phyloP scores from a whole-genome alignment of 53 echinoderm and acorn worm genomes.

The Glandiceps talaboti region DNA sequence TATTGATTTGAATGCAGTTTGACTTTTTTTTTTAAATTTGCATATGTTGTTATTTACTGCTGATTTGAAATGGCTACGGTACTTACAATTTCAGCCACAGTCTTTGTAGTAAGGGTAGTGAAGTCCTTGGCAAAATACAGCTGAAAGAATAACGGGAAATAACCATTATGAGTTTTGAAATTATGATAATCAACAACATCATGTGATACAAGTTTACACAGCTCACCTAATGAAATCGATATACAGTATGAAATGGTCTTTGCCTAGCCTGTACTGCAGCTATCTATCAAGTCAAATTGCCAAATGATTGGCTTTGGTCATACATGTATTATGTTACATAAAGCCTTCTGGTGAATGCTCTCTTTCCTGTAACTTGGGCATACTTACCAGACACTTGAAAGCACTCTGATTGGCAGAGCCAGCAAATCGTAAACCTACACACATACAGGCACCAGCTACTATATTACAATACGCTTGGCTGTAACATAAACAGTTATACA shows the following conservation, averaged over 20 bases:
- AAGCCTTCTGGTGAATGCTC: too few species aligned
- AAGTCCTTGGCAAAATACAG: conserved; percentile 49
- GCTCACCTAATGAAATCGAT: too few species aligned
- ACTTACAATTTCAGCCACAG: conserved; percentile 70
- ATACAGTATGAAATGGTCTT: background rate
- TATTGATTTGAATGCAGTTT: too few species aligned
- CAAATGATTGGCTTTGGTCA: too few species aligned
- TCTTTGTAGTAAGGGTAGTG: conserved; percentile 27
- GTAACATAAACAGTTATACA: background rate
- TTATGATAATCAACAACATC: too few species aligned
- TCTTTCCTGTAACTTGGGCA: too few species aligned
- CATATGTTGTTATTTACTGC: background rate
- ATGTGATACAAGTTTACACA: too few species aligned
- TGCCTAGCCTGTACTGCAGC: background rate
- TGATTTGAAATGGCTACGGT: background rate
- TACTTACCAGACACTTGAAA: conserved; percentile 71
- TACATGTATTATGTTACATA: too few species aligned
- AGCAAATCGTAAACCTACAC: conserved; percentile 78
- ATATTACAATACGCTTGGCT: conserved; percentile 92
- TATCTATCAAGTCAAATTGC: too few species aligned
- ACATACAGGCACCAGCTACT: conserved; percentile 89
- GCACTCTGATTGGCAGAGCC: conserved; percentile 87
- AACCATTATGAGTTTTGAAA: too few species aligned
- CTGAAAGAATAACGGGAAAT: conserved; percentile 15
- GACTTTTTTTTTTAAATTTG: too few species aligned